Evolutionary conservation across 2,113 vertebrate genomes (phyloP).

Genomic region (Cebidichthys violaceus): DNA sequence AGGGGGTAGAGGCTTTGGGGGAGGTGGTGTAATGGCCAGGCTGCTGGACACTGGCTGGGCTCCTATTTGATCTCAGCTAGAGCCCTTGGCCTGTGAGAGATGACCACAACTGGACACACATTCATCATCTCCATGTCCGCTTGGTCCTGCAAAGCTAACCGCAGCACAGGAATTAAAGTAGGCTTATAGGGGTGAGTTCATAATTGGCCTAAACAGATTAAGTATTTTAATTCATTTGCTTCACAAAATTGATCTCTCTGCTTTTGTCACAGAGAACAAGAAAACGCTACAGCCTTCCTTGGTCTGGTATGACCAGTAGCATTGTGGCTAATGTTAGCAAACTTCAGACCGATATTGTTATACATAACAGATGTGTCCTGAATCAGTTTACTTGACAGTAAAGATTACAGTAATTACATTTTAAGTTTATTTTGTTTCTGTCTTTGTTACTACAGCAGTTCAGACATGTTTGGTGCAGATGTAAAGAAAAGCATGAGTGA

Average conservation of each 20-base stretch:
- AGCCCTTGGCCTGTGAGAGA: slow-evolving; percentile 82
- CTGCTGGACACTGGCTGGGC: slow-evolving; percentile 62
- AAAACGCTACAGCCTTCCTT: not conserved
- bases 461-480: not conserved
- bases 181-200: not conserved
- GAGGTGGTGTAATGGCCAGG: slow-evolving; percentile 44
- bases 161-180: slow-evolving; percentile 29
- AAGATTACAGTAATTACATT: not conserved
- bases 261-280: not conserved
- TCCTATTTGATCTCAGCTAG: slow-evolving; percentile 78
- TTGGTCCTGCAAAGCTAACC: not conserved
- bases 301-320: not conserved
- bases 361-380: not conserved
- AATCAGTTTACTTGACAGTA: not conserved
- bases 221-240: not conserved
- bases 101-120: slow-evolving; percentile 78
- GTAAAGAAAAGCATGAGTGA: slow-evolving; percentile 5
- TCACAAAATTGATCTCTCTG: not conserved
- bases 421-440: not conserved
- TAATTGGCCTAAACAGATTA: not conserved
- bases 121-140: slow-evolving; percentile 47
- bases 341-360: not conserved
- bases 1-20: slow-evolving; percentile 61
- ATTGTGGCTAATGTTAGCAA: not conserved
- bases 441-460: not conserved